Base-by-base conservation (phyloP, 2,797 vertebrate species). In the Tauraco hartlaubi region DNA sequence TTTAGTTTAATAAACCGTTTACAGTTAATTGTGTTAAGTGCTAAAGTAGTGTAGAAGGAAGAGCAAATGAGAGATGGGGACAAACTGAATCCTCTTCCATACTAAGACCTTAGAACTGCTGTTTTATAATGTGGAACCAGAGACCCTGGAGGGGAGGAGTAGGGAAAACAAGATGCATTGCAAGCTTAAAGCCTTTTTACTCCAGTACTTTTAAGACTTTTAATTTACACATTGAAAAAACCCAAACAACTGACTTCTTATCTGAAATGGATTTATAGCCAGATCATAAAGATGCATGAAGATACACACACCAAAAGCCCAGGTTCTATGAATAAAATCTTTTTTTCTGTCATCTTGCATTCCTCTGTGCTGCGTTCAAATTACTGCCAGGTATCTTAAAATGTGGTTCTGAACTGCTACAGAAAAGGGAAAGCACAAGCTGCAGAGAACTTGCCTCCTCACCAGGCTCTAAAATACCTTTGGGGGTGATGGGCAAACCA, bases 1-100 rank as follows among this genome's bases (percentile, higher is more conserved):
- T 94, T 95, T 95, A 66, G 69, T 78, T 85, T 85, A 88, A 92
- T 94, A 94, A 96, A 88, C 92, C 58, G 0, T 96, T 96, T 95
- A 94, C 79, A 22, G 85, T 58, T 95, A 95, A 96, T 92, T 92
- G 75, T 41, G 81, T 93, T 94, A 94, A 91, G 82, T 79, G 73
- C 76, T 96, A 88, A 92, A 90, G 61, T 56, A 78, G 72, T 14
- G 23, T 66, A 20, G 48, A 75, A 85, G 25, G 48, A 82, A 68
- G 25, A 92, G 31, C 80, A 88, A 76, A 78, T 52, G 37, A 29
- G 2, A 74, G 51, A 68, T 51, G 43, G 72, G 26, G 52, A 84
- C 82, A 76, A 72, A 43, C 43, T 59, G 91, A 88, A 91, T 90
- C 69, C 39, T 92, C 12, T 69, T 81, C 68, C 48, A 17, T 43